phyloP scores from a whole-genome alignment of 1,140 invertebrate species.

The Alviniconcha marisindica region DNA sequence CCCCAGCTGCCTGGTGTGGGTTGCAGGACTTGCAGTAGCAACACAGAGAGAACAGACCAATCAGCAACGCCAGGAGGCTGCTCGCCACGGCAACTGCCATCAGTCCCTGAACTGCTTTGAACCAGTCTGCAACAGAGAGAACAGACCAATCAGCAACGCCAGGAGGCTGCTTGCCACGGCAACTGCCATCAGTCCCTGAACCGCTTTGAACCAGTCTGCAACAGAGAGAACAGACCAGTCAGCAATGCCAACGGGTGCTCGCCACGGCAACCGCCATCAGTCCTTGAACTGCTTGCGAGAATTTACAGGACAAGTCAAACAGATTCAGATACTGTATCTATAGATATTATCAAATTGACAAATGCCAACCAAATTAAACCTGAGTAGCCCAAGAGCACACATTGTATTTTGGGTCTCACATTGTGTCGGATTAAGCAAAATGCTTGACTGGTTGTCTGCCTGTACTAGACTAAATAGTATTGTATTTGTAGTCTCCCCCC shows the following conservation, averaged over 20 bases:
- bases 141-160: constrained; percentile 65
- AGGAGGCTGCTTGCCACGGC: constrained; percentile 65
- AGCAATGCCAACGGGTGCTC: constrained; percentile 62
- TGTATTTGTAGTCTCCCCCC: too few relatives aligned
- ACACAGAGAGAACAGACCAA: constrained; percentile 70
- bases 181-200: constrained; percentile 70
- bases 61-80: constrained; percentile 63
- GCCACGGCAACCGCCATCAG: constrained; percentile 70
- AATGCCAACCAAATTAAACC: neutral
- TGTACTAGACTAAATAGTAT: too few relatives aligned
- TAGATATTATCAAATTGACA: neutral
- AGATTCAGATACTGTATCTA: neutral
- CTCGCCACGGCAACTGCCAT: constrained; percentile 68
- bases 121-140: constrained; percentile 67
- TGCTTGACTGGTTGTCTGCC: too few relatives aligned
- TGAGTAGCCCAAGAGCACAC: too few relatives aligned
- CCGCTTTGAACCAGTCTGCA: constrained; percentile 73
- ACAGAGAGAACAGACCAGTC: constrained; percentile 59
- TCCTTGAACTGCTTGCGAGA: constrained; percentile 65
- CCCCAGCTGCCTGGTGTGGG: constrained; percentile 67
- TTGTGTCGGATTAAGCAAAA: too few relatives aligned
- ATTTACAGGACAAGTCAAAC: too few relatives aligned
- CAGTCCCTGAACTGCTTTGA: constrained; percentile 71
- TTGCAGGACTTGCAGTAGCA: constrained; percentile 68
- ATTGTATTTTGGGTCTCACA: too few relatives aligned